phyloP scores from a whole-genome alignment of 2,113 vertebrate species.

The Carettochelys insculpta region DNA sequence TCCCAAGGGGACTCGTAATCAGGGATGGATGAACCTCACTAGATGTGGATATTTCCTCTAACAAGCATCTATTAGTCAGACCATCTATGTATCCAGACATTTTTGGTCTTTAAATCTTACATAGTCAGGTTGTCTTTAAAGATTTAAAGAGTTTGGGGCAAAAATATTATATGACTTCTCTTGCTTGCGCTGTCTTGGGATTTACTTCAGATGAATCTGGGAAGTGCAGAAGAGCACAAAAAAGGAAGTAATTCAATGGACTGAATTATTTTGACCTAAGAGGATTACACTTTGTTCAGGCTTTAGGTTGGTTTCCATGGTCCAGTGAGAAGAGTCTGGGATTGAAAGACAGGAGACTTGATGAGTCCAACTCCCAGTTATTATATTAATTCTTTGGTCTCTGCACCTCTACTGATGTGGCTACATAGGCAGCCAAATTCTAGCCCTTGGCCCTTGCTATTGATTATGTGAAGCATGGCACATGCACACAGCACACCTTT shows the following conservation, averaged over 20 bases:
- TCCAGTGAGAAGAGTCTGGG: background rate
- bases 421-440: background rate
- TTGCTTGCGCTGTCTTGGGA: background rate
- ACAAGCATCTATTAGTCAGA: background rate
- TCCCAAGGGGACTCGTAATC: background rate
- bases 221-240: background rate
- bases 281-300: background rate
- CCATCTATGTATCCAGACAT: background rate
- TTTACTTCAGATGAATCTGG: background rate
- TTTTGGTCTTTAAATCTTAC: background rate
- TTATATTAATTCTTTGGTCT: background rate
- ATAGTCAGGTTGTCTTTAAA: background rate
- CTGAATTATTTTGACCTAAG: background rate
- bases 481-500: background rate
- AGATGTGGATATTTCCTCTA: background rate
- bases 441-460: background rate
- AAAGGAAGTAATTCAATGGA: accelerated
- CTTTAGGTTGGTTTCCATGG: background rate
- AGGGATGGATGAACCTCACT: background rate
- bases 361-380: background rate
- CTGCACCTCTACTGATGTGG: background rate
- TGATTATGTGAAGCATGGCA: background rate
- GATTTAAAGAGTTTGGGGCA: too few species aligned
- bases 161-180: background rate
- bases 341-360: background rate